Base-by-base conservation (phyloP, 2,797 vertebrate species). In the Danio jaintianensis region DNA sequence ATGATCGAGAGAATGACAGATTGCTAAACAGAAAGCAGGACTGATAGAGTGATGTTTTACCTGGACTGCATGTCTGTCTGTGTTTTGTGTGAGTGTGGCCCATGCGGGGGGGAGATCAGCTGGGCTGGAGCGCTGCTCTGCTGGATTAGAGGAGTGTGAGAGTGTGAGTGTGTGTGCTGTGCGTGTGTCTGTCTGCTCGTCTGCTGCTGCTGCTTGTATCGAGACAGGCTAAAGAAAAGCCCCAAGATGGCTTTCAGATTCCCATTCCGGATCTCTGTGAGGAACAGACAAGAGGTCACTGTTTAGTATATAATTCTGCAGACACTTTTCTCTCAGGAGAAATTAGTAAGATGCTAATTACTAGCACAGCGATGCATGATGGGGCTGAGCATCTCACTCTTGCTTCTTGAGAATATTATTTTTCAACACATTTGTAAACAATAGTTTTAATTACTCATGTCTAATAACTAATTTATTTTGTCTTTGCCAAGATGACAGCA, bases 1-100 rank as follows among this genome's bases (percentile, higher is more conserved):
- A 22, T 29, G 42, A 68, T 22, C 66, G 59, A 76, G 16, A 58
- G 47, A 78, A 16, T 79, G 38, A 71, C 20, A 75, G 52, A 63
- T 15, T 53, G 48, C 45, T n/a, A 38, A 3, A 29, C 6, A 22
- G 45, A 53, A 13, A 8, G 10, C 29, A 29, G 29, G 29, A 29
- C 29, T 29, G 29, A 29, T 29, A 45, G n/a, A 38, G 52, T 5
- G 2, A 7, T 58, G 47, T 6, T 87, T 90, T 92, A 99, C 98
- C 98, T 99, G 94, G 98, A 99, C 91, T 99, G 98, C 97, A 99
- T 99, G 89, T 99, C 98, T 85, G 93, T 91, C 90, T 97, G 97
- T 82, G 95, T 93, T 96, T 95, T 95, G 87, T 93, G 86, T 18
- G 84, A 94, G 84, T 95, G 95, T 81, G 90, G 89, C 91, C n/a